phyloP scores from a whole-genome alignment of 1,140 invertebrate genomes.

The Drosophila ercepeae region DNA sequence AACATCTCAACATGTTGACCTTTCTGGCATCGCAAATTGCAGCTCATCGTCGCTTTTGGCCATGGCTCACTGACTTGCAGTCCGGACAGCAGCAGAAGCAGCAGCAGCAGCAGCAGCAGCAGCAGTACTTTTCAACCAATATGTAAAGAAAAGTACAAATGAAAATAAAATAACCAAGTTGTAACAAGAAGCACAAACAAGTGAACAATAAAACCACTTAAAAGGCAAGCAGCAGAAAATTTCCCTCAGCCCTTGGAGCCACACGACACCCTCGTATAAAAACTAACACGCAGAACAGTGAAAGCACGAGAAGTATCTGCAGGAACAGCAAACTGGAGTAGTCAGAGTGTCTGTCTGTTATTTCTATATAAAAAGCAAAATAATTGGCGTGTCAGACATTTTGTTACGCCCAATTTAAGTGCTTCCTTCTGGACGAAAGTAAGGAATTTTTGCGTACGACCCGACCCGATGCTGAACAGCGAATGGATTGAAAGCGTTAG shows the following conservation, averaged over 20 bases:
- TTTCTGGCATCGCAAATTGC: constrained; percentile 30
- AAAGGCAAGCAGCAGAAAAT: constrained; percentile 57
- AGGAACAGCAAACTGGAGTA: constrained; percentile 32
- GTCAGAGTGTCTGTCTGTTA: constrained; percentile 34
- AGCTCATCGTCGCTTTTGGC: constrained; percentile 35
- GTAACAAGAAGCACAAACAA: constrained; percentile 57
- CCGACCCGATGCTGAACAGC: constrained; percentile 4
- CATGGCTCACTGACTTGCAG: constrained; percentile 31
- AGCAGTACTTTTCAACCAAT: constrained; percentile 37
- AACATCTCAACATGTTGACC: constrained; percentile 37
- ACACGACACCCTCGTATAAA: constrained; percentile 45
- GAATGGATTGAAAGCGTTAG: constrained; percentile 16
- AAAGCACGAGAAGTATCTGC: constrained; percentile 27
- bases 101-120: too few species aligned
- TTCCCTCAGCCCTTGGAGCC: constrained; percentile 2
- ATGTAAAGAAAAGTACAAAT: constrained; percentile 35
- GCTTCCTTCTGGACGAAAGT: constrained; percentile 45
- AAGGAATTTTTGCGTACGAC: constrained; percentile 15
- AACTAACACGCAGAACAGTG: constrained; percentile 68
- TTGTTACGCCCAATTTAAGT: constrained; percentile 80
- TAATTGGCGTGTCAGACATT: constrained; percentile 80
- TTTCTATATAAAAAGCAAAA: constrained; percentile 74
- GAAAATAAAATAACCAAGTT: constrained; percentile 37
- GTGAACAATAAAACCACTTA: constrained; percentile 73
- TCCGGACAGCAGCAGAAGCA: too few species aligned